phyloP scores from a whole-genome alignment of 2,113 vertebrate species.

The Pedetes capensis region DNA sequence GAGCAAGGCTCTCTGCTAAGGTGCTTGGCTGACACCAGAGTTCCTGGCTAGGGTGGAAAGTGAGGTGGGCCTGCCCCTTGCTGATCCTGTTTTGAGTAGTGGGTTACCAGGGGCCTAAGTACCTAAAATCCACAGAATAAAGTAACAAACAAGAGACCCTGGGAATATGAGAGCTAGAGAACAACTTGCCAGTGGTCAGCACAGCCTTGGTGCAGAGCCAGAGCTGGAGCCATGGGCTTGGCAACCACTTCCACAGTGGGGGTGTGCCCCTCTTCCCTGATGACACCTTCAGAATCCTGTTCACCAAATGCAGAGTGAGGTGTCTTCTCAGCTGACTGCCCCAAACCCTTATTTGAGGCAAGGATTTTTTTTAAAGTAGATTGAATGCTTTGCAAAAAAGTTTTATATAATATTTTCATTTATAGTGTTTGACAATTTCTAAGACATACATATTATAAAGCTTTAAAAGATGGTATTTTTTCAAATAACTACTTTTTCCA shows the following conservation, averaged over 20 bases:
- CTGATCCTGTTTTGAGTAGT: conserved; percentile 25
- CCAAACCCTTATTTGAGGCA: neutral
- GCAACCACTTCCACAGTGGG: rapidly evolving
- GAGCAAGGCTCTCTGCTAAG: neutral
- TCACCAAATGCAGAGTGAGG: neutral
- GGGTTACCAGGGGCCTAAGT: neutral
- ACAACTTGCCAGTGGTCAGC: neutral
- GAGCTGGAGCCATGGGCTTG: neutral
- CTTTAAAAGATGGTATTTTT: neutral
- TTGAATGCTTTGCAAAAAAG: neutral
- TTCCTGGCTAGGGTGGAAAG: neutral
- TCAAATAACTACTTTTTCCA: neutral
- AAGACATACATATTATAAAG: neutral
- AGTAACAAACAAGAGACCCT: neutral
- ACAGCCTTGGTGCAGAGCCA: neutral
- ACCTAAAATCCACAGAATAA: neutral
- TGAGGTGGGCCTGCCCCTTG: conserved; percentile 56
- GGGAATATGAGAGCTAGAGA: neutral
- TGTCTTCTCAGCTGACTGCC: neutral
- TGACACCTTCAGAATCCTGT: neutral
- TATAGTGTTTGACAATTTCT: neutral
- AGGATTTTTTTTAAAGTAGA: neutral
- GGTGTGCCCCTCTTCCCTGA: neutral
- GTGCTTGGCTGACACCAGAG: neutral
- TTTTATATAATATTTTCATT: neutral